phyloP scores from a whole-genome alignment of 2,113 vertebrate genomes.

The Ictalurus furcatus region DNA sequence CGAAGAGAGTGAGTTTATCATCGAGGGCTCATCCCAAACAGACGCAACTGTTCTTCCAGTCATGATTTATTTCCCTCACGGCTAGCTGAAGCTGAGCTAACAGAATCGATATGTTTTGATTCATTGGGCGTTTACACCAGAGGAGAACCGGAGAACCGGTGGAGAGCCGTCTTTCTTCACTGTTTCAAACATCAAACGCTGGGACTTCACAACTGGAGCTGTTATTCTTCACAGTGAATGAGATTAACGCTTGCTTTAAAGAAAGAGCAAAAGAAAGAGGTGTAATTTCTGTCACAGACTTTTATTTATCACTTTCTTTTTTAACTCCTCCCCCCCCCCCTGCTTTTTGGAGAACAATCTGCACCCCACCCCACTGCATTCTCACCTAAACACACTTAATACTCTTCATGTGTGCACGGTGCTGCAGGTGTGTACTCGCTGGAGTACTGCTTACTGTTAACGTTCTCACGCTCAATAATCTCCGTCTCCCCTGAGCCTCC shows the following conservation, averaged over 20 bases:
- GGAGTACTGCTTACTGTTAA: constrained; percentile 44
- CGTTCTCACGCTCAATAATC: constrained; percentile 59
- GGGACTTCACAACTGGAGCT: background rate
- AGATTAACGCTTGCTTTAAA: background rate
- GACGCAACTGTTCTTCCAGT: background rate
- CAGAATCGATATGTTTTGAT: constrained; percentile 15
- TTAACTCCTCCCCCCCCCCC: no score
- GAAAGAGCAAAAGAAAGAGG: background rate
- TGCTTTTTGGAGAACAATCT: background rate
- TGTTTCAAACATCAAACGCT: background rate
- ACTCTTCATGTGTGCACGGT: background rate
- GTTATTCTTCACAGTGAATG: constrained; percentile 18
- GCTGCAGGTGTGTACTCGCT: constrained; percentile 3
- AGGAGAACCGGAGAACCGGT: background rate
- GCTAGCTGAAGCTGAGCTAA: constrained; percentile 5
- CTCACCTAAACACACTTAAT: background rate
- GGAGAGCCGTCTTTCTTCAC: background rate
- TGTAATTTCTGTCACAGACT: background rate
- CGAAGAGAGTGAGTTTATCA: background rate
- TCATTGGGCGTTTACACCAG: background rate
- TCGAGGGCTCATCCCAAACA: background rate
- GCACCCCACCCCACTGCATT: no score
- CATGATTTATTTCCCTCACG: background rate
- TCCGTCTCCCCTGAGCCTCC: constrained; percentile 54
- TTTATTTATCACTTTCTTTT: background rate